phyloP scores from a whole-genome alignment of 2,113 vertebrate species.

The Gavialis gangeticus region DNA sequence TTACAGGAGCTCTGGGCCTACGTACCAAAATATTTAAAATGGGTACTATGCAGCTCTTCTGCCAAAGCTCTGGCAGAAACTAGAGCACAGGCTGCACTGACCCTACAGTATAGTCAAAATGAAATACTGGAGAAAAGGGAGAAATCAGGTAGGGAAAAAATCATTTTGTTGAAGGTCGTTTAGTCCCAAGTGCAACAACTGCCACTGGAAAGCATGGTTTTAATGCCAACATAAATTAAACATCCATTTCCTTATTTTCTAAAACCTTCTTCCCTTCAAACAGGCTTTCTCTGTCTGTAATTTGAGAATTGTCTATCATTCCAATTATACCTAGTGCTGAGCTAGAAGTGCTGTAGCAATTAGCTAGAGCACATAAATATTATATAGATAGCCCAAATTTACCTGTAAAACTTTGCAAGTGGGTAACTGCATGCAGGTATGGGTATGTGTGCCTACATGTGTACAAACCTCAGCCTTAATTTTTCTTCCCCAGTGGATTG shows the following conservation, averaged over 20 bases:
- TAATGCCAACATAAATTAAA: neutral
- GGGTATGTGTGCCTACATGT: too few relatives aligned
- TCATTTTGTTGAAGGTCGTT: neutral
- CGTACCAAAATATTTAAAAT: neutral
- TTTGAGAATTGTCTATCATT: neutral
- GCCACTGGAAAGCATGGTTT: neutral
- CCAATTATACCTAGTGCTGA: neutral
- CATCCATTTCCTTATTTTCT: neutral
- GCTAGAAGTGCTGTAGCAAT: neutral
- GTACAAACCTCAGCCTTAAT: neutral
- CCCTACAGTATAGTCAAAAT: neutral
- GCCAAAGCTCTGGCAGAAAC: neutral
- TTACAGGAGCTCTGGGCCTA: fast-evolving
- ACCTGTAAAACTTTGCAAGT: neutral
- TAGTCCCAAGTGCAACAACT: neutral
- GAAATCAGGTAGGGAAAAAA: neutral
- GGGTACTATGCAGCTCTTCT: neutral
- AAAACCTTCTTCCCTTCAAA: neutral
- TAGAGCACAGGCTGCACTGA: neutral
- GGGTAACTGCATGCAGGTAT: neutral
- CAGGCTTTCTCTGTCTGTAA: neutral
- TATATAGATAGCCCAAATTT: neutral
- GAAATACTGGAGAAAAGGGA: neutral
- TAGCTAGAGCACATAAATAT: neutral
- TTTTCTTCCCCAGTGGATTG: neutral